A percentile compares a stretch with the other conserved stretches of the same genome.
Evolutionary conservation across 2,888 invertebrate genomes (phyloP).

Genomic region (Hydrotaea cyrtoneurina): DNA sequence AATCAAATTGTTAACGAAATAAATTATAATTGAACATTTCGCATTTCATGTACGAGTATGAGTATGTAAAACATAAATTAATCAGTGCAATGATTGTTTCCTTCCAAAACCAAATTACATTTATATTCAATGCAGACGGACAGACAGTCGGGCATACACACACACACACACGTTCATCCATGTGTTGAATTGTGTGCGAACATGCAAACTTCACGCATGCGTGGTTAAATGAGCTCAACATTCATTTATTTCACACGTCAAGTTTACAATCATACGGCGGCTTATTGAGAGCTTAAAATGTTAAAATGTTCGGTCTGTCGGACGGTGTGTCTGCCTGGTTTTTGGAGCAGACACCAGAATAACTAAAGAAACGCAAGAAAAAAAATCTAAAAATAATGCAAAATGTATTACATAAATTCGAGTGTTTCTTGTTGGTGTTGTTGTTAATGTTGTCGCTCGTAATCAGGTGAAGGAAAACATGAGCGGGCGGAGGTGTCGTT

Average conservation of each 20-base stretch:
- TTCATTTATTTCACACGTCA: slow-evolving; percentile 61
- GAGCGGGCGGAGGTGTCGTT: slow-evolving; percentile 8
- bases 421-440: neutral
- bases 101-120: neutral
- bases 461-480: neutral
- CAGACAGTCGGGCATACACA: neutral
- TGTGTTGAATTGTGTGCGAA: neutral
- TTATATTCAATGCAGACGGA: neutral
- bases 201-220: slow-evolving; percentile 69
- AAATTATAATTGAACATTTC: slow-evolving; percentile 15
- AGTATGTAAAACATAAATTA: neutral
- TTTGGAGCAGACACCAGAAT: slow-evolving; percentile 16
- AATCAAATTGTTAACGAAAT: neutral
- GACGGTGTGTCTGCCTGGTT: too few relatives aligned
- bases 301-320: slow-evolving; percentile 19
- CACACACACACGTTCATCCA: neutral
- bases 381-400: slow-evolving; percentile 19
- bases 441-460: neutral
- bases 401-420: slow-evolving; percentile 19
- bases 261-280: slow-evolving; percentile 38
- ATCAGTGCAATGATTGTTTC: neutral
- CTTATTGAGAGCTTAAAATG: slow-evolving; percentile 52
- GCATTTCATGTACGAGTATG: neutral
- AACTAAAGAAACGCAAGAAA: neutral
- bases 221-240: slow-evolving; percentile 58